phyloP scores from a whole-genome alignment of 2,888 invertebrate species.

The Drosophila putrida region DNA sequence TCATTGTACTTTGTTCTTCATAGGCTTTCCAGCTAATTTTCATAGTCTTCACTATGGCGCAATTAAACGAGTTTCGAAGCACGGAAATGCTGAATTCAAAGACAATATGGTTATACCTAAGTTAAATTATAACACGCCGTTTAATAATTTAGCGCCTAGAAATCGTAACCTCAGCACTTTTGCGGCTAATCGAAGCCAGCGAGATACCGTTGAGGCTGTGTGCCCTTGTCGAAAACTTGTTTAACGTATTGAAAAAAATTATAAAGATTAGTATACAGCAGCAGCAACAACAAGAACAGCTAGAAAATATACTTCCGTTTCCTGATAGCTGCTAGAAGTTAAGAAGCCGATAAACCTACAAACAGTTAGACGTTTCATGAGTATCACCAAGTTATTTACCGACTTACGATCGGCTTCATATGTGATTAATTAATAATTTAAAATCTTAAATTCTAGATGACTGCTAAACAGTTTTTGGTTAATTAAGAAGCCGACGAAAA shows the following conservation, averaged over 20 bases:
- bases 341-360: constrained; percentile 56
- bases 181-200: constrained; percentile 52
- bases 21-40: background rate
- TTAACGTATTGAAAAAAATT: constrained; percentile 50
- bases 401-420: constrained; percentile 32
- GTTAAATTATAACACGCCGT: constrained; percentile 41
- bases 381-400: constrained; percentile 20
- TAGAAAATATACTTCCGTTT: constrained; percentile 69
- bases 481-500: constrained; percentile 21
- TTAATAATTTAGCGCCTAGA: constrained; percentile 55
- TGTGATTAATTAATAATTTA: constrained; percentile 38
- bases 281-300: constrained; percentile 22
- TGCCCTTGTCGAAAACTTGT: constrained; percentile 72
- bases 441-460: constrained; percentile 56
- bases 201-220: constrained; percentile 66
- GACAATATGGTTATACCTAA: constrained; percentile 19
- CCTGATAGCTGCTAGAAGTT: constrained; percentile 61
- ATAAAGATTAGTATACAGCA: constrained; percentile 60
- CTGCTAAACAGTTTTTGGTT: constrained; percentile 7
- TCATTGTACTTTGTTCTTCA: constrained; percentile 17
- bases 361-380: constrained; percentile 45
- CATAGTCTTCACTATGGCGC: constrained; percentile 49
- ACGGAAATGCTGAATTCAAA: constrained; percentile 60
- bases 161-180: constrained; percentile 48
- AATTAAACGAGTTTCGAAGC: constrained; percentile 67